phyloP scores from a whole-genome alignment of 1,140 invertebrate genomes.

The Drosophila kohkoa region DNA sequence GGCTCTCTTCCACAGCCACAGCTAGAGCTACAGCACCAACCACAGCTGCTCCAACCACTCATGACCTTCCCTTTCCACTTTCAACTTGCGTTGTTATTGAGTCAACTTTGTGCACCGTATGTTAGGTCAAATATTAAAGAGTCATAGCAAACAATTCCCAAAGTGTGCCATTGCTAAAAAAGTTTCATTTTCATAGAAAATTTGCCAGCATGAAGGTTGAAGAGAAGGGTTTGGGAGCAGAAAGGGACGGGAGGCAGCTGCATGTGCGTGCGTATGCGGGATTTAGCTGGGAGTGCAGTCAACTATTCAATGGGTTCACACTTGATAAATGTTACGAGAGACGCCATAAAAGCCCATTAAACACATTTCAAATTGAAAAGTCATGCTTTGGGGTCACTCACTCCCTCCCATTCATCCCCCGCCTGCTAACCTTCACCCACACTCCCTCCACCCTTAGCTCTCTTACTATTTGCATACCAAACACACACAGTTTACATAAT shows the following conservation, averaged over 20 bases:
- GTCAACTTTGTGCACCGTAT: constrained; percentile 20
- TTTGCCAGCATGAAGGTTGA: too few species aligned
- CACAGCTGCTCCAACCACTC: neutral
- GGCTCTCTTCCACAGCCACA: neutral
- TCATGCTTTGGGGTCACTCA: constrained; percentile 53
- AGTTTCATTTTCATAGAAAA: constrained; percentile 33
- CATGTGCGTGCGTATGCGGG: constrained; percentile 24
- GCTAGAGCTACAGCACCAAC: neutral
- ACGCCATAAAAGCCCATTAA: constrained; percentile 63
- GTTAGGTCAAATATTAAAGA: constrained; percentile 34
- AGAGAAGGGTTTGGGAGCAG: too few species aligned
- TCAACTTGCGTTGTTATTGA: neutral
- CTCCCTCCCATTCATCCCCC: neutral
- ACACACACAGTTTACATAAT: constrained; percentile 58
- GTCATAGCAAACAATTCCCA: constrained; percentile 3
- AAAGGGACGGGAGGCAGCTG: neutral
- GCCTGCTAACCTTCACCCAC: neutral
- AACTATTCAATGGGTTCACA: constrained; percentile 44
- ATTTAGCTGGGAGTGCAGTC: constrained; percentile 34
- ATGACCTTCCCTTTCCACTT: neutral
- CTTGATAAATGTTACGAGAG: constrained; percentile 38
- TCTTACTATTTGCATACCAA: constrained; percentile 36
- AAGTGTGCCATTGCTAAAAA: constrained; percentile 20
- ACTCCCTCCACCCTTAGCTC: neutral
- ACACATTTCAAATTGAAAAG: constrained; percentile 78